phyloP scores from a whole-genome alignment of 2,113 vertebrate species.

The Urocynchramus pylzowi region DNA sequence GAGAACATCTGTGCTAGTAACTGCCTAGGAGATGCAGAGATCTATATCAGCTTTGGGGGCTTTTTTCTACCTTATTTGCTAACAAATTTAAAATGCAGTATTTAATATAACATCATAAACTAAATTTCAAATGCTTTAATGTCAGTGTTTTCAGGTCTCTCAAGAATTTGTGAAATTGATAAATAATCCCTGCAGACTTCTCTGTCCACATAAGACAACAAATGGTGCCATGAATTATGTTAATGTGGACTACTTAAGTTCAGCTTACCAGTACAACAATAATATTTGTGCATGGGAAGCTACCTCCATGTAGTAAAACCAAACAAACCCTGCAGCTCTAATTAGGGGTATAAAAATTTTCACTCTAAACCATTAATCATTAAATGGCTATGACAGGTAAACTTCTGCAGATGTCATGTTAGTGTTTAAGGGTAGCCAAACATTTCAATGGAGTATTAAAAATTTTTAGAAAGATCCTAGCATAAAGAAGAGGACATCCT shows the following conservation, averaged over 20 bases:
- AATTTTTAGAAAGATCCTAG: neutral
- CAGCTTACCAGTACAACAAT: neutral
- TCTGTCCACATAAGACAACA: neutral
- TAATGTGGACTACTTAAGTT: neutral
- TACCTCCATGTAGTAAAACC: neutral
- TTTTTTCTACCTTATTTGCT: neutral
- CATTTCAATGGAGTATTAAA: neutral
- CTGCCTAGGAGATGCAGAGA: conserved; percentile 57
- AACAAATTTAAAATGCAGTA: neutral
- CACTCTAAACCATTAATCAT: neutral
- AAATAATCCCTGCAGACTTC: neutral
- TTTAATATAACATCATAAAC: neutral
- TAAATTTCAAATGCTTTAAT: neutral
- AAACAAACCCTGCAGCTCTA: neutral
- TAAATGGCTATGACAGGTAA: neutral
- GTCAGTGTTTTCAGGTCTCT: neutral
- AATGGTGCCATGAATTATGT: neutral
- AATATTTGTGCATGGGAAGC: neutral
- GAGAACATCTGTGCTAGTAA: conserved; percentile 66
- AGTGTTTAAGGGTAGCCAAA: neutral
- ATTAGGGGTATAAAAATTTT: neutral
- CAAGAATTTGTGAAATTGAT: neutral
- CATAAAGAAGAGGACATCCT: neutral
- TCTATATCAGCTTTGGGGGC: neutral
- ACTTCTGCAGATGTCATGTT: fast-evolving